These are phyloP conservation scores for Zosterops borbonicus DNA, from an alignment of 2,113 vertebrate genomes.

Conservation along the genomic window DNA sequence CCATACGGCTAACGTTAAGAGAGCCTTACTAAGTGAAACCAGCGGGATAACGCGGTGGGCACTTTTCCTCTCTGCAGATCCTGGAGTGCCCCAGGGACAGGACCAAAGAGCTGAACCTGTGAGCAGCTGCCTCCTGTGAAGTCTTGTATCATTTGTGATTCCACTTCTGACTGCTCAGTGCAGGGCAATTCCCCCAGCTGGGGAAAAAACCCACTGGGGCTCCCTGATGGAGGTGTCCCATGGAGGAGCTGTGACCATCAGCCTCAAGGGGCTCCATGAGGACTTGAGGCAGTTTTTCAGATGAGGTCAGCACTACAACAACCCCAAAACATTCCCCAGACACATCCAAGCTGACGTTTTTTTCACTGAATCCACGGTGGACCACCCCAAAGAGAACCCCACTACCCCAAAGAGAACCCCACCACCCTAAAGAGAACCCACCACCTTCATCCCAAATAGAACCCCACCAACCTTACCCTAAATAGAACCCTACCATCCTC, in stretches of 20 bases:
- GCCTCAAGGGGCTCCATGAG: not conserved
- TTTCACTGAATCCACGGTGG: not conserved
- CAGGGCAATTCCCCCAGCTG: not conserved
- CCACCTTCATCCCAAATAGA: not conserved
- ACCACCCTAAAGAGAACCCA: not conserved
- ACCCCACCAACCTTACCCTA: not conserved
- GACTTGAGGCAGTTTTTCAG: not conserved
- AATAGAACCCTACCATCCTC: too few species aligned
- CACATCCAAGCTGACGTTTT: not conserved
- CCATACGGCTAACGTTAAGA: rapidly evolving
- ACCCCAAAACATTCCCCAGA: not conserved
- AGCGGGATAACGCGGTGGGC: rapidly evolving
- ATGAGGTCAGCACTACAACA: not conserved
- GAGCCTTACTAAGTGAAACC: not conserved
- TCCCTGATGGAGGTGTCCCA: not conserved
- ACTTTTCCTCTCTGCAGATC: not conserved
- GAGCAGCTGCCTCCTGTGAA: not conserved
- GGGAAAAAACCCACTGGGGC: rapidly evolving
- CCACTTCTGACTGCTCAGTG: not conserved
- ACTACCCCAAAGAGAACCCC: not conserved
- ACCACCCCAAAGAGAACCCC: not conserved
- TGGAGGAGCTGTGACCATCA: rapidly evolving
- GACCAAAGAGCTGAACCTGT: not conserved
- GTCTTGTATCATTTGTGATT: not conserved
- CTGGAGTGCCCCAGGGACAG: not conserved